Percentiles rank a stretch among this genome's conserved stretches.
Evolutionary conservation across 2,888 invertebrate species (phyloP).

Genomic region (Microchrysa polita): DNA sequence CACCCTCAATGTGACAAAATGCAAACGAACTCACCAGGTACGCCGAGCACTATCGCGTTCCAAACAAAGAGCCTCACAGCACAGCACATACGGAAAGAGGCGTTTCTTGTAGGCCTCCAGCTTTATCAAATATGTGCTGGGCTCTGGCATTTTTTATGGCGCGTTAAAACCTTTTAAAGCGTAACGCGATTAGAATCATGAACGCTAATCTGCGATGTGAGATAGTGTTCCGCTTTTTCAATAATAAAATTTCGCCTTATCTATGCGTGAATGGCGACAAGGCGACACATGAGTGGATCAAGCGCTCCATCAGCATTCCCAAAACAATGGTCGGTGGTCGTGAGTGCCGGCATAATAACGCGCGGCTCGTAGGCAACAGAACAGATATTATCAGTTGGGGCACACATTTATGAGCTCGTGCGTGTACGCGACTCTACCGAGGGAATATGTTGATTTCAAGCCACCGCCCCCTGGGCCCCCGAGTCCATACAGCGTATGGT

Average conservation of each 20-base stretch:
- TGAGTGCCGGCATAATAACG: slow-evolving; percentile 43
- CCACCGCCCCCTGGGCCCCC: too few relatives aligned
- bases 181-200: slow-evolving; percentile 1
- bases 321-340: slow-evolving; percentile 25
- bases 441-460: too few relatives aligned
- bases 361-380: slow-evolving; percentile 18
- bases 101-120: too few relatives aligned
- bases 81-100: too few relatives aligned
- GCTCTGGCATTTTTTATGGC: background rate
- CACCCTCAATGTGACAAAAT: too few relatives aligned
- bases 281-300: slow-evolving; percentile 2
- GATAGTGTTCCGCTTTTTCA: background rate
- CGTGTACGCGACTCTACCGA: too few relatives aligned
- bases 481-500: too few relatives aligned
- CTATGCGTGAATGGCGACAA: slow-evolving; percentile 11
- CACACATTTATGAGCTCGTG: slow-evolving; percentile 36
- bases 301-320: background rate
- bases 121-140: too few relatives aligned
- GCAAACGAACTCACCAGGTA: too few relatives aligned
- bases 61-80: too few relatives aligned
- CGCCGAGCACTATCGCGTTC: too few relatives aligned
- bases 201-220: background rate
- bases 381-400: slow-evolving; percentile 46
- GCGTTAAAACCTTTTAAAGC: background rate
- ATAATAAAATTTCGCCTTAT: slow-evolving; percentile 11